phyloP scores from a whole-genome alignment of 2,797 vertebrate species.

The Halcyon badia region DNA sequence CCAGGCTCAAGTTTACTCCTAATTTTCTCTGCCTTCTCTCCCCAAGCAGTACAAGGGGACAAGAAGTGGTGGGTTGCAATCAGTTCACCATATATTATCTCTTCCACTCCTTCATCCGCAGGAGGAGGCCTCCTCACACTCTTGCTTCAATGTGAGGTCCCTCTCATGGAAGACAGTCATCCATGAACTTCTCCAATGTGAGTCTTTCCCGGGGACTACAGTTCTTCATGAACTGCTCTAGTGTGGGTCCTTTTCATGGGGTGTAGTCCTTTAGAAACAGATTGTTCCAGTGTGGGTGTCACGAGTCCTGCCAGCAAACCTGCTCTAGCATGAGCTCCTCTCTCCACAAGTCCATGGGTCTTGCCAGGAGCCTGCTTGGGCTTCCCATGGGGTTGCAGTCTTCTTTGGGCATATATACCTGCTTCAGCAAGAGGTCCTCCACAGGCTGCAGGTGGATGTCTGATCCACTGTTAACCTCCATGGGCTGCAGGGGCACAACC shows the following conservation, averaged over 20 bases:
- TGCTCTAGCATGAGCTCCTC: neutral
- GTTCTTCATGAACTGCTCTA: neutral
- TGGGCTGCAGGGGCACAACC: neutral
- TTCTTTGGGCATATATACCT: neutral
- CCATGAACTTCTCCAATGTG: neutral
- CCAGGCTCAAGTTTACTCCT: neutral
- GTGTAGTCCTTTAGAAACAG: neutral
- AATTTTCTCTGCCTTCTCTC: neutral
- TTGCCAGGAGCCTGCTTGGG: neutral
- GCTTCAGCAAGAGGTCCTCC: neutral
- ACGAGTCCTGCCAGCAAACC: neutral
- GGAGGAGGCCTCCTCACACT: neutral
- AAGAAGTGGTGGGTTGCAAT: neutral
- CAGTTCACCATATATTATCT: neutral
- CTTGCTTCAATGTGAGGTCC: neutral
- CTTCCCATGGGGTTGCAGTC: neutral
- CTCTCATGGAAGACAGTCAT: neutral
- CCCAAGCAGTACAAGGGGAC: rapidly evolving
- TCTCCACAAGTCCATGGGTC: neutral
- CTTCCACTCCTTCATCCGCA: neutral
- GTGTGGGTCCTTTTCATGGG: rapidly evolving
- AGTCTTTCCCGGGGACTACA: neutral
- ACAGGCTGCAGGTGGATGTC: too few species aligned
- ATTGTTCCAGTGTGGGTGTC: too few species aligned
- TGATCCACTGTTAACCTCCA: neutral